Conservation (phyloP, 2,797 vertebrate genomes). For the Cossypha polioptera region DNA sequence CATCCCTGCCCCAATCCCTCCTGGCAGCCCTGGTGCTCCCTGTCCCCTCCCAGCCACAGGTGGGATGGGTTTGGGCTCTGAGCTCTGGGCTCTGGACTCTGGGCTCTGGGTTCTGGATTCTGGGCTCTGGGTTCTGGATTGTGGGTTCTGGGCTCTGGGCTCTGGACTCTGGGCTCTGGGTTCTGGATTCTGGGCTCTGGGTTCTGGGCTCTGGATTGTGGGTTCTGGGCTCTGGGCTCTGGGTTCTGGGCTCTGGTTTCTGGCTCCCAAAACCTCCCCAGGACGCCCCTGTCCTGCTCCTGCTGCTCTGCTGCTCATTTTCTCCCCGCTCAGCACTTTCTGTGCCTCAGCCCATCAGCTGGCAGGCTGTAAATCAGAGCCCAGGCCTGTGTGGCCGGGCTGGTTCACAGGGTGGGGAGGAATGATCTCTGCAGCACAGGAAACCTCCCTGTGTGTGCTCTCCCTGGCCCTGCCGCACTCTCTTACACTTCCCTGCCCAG, state of each 20-base stretch:
- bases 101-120: too few species aligned
- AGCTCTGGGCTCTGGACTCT: accelerated
- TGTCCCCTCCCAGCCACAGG: neutral
- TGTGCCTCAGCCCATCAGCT: neutral
- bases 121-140: too few species aligned
- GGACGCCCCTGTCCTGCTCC: neutral
- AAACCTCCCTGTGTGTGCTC: neutral
- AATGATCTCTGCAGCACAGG: neutral
- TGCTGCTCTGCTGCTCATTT: neutral
- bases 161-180: too few species aligned
- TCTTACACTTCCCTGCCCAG: accelerated
- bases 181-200: too few species aligned
- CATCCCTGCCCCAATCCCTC: accelerated
- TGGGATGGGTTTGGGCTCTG: neutral
- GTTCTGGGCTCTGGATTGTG: too few species aligned
- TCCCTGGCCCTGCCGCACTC: neutral
- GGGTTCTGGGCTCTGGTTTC: too few species aligned
- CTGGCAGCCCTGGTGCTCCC: neutral
- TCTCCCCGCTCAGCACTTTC: slow-evolving; percentile 9
- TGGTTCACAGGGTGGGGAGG: neutral
- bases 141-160: too few species aligned
- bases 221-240: too few species aligned
- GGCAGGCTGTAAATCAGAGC: slow-evolving; percentile 39
- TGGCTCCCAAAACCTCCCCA: neutral
- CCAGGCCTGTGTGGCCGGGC: neutral